A percentile compares a stretch with the other conserved stretches of the same genome.
phyloP scores from a whole-genome alignment of 2,113 vertebrate genomes.

The Haemorhous mexicanus region DNA sequence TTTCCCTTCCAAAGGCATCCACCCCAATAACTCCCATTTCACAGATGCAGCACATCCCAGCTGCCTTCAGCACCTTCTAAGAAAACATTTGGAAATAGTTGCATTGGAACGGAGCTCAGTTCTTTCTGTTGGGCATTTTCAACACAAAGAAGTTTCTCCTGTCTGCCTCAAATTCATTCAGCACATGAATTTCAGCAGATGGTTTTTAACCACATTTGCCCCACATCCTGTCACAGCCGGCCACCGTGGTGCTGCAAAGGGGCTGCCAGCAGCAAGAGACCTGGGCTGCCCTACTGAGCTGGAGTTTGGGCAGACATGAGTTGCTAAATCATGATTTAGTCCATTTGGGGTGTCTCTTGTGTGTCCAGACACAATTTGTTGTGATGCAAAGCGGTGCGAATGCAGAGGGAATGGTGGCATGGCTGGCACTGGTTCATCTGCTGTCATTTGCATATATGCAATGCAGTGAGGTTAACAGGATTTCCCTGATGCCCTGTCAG shows the following conservation, averaged over 20 bases:
- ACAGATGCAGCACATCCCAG: background rate
- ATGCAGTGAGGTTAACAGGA: background rate
- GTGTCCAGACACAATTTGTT: background rate
- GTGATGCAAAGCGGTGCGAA: background rate
- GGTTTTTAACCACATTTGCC: background rate
- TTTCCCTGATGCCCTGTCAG: conserved; percentile 13
- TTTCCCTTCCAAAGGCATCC: conserved; percentile 34
- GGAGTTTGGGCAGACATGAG: background rate
- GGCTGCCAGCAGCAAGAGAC: background rate
- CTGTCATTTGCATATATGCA: conserved; percentile 6
- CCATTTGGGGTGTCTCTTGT: background rate
- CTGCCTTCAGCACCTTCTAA: background rate
- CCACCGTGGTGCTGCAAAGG: fast-evolving
- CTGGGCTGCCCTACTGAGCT: fast-evolving
- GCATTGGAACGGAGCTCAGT: background rate
- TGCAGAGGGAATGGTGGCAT: fast-evolving
- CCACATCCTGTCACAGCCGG: background rate
- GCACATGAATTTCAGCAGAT: background rate
- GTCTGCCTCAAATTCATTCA: background rate
- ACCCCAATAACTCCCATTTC: conserved; percentile 13
- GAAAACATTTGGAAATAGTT: background rate
- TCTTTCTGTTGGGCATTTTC: background rate
- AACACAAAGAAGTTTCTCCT: background rate
- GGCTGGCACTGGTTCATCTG: fast-evolving
- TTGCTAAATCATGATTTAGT: background rate